Base-by-base conservation (phyloP, 2,797 vertebrate species). In the Falco rusticolus region DNA sequence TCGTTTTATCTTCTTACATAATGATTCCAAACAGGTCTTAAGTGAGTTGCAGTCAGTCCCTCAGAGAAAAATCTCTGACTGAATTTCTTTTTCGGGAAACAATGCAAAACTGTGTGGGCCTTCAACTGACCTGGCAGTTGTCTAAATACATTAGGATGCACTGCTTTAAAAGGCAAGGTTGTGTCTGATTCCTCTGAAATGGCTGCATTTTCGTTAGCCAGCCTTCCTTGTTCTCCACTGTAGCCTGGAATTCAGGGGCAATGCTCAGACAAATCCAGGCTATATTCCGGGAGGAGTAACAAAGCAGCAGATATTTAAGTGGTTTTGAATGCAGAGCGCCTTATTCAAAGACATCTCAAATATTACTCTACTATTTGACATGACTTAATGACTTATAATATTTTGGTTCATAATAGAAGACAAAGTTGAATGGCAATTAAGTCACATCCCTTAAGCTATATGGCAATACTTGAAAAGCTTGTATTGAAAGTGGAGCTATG, bases 311-410 rank as follows among this genome's bases (percentile, higher is more conserved):
- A 50, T 87, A 88, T 41, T 91, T 43, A 74, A 95, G 63, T 74
- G 80, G 4, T 48, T 91, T 93, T 81, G 63, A 84, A 87, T 77
- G 77, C 39, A 76, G 74, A 77, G 29, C 39, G 33, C n/a, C 10
- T 29, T 84, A 53, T 74, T 87, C 68, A 86, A 81, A 96, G 89
- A 48, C 10, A 64, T 72, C 45, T 93, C 74, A 91, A 74, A 87
- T 93, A 84, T 70, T 95, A 28, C 59, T 47, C 29, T 87, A 54
- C 28, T 84, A 22, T 94, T 94, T 91, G 56, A 64, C 20, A 6
- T 66, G 70, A 92, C 56, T 93, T 90, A 56, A 69, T 94, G 48
- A 70, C 72, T 84, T 88, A 63, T 3, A 86, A 60, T 69, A 63
- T 84, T 82, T 77, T 84, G 20, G 20, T 82, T 88, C 41, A 76